These are phyloP conservation scores for Connochaetes taurinus DNA, from an alignment of 2,113 vertebrate species.

Conservation along the genomic window DNA sequence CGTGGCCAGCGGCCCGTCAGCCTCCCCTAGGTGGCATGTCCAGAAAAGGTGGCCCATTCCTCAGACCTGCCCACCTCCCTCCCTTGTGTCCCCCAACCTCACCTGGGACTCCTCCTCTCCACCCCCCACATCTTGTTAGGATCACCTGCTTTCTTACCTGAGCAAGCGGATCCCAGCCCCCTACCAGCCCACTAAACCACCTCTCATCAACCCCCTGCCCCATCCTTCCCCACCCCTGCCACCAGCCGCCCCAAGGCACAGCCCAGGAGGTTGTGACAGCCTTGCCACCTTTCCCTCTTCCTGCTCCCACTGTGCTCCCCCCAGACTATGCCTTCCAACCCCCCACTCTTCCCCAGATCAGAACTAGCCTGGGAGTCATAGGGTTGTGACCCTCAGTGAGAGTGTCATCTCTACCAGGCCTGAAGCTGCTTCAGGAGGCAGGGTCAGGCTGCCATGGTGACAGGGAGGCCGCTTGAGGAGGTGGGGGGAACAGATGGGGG, in stretches of 20 bases:
- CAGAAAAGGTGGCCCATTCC: neutral
- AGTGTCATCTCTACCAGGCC: neutral
- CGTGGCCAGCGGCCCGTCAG: fast-evolving
- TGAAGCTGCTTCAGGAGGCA: neutral
- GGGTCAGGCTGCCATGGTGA: neutral
- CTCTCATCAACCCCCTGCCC: neutral
- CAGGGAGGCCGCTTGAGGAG: neutral
- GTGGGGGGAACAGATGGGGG: no score
- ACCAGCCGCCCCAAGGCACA: no score
- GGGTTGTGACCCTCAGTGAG: neutral
- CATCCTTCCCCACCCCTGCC: neutral
- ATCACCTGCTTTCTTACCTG: neutral
- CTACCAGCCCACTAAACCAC: neutral
- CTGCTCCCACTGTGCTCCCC: neutral
- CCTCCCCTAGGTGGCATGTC: neutral
- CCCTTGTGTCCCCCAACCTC: neutral
- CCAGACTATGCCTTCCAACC: neutral
- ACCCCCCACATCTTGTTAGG: neutral
- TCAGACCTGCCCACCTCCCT: neutral
- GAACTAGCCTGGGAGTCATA: neutral
- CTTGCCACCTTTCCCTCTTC: neutral
- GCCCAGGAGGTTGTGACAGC: neutral
- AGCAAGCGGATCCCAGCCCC: neutral
- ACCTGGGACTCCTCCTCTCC: neutral
- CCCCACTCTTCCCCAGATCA: neutral